Evolutionary conservation across 2,797 vertebrate genomes (phyloP).

Genomic region (Gouania willdenowi): DNA sequence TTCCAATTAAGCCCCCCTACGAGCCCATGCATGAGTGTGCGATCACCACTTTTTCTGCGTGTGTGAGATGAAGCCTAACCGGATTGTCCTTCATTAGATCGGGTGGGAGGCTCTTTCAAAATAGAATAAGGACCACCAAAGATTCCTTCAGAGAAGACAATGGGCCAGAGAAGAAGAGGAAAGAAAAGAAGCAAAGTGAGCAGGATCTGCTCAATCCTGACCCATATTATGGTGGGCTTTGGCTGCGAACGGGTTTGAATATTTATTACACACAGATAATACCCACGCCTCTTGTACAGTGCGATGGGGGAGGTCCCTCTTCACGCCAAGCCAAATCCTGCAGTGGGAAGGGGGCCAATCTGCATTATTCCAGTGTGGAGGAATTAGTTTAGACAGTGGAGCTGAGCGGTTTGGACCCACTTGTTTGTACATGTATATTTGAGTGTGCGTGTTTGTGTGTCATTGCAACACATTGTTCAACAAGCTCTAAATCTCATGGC

Average conservation of each 20-base stretch:
- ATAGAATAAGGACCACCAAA: constrained; percentile 66
- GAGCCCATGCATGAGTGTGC: constrained; percentile 13
- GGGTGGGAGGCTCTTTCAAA: constrained; percentile 51
- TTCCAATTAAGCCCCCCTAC: constrained; percentile 64
- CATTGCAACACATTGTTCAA: too few relatives aligned
- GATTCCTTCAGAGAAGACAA: constrained; percentile 69
- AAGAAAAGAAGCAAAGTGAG: constrained; percentile 48
- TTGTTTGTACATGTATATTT: constrained; percentile 43
- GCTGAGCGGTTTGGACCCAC: constrained; percentile 69
- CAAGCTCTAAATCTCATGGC: too few relatives aligned
- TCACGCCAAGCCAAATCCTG: constrained; percentile 72
- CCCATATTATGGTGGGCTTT: constrained; percentile 71
- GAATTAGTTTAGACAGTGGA: constrained; percentile 76
- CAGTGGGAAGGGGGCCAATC: constrained; percentile 77
- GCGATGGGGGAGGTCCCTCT: constrained; percentile 62
- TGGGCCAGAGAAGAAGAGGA: constrained; percentile 52
- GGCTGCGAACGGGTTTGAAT: constrained; percentile 62
- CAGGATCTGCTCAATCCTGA: constrained; percentile 71
- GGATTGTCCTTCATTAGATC: constrained; percentile 78
- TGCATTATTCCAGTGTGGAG: constrained; percentile 72
- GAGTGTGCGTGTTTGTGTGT: constrained; percentile 17
- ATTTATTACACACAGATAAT: constrained; percentile 81
- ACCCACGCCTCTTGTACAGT: constrained; percentile 61
- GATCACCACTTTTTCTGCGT: constrained; percentile 14
- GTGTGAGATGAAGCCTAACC: constrained; percentile 61